Conservation (phyloP, 2,113 vertebrate species). For the Pitta sordida region DNA sequence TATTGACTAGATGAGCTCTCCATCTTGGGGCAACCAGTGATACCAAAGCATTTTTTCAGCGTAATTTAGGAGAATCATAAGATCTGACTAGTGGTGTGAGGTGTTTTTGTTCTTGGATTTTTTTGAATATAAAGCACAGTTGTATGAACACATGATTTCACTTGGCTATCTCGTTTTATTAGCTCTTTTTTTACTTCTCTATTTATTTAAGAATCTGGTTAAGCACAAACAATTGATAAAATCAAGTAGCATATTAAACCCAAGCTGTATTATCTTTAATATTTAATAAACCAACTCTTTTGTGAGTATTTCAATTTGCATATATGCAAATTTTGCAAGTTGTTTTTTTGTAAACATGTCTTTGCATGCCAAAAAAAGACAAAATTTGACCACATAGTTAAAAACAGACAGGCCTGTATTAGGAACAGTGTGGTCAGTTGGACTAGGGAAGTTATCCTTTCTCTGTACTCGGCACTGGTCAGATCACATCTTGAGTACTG, state of each 20-base stretch:
- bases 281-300: not conserved
- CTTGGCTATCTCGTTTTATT: not conserved
- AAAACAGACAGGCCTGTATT: not conserved
- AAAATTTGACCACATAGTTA: not conserved
- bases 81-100: not conserved
- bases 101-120: not conserved
- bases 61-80: not conserved
- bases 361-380: not conserved
- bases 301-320: not conserved
- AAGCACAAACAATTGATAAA: not conserved
- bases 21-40: not conserved
- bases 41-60: not conserved
- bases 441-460: no score
- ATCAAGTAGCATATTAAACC: not conserved
- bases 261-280: not conserved
- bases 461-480: no score
- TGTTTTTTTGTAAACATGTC: fast-evolving
- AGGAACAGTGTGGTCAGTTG: no score
- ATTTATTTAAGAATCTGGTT: not conserved
- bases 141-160: not conserved
- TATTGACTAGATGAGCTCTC: not conserved
- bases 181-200: not conserved
- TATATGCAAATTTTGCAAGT: not conserved
- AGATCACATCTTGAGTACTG: no score
- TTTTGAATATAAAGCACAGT: not conserved